A percentile compares a stretch with the other conserved stretches of the same genome.
These are phyloP conservation scores for Odontomachus brunneus DNA, from an alignment of 1,140 invertebrate species.

Conservation along the genomic window DNA sequence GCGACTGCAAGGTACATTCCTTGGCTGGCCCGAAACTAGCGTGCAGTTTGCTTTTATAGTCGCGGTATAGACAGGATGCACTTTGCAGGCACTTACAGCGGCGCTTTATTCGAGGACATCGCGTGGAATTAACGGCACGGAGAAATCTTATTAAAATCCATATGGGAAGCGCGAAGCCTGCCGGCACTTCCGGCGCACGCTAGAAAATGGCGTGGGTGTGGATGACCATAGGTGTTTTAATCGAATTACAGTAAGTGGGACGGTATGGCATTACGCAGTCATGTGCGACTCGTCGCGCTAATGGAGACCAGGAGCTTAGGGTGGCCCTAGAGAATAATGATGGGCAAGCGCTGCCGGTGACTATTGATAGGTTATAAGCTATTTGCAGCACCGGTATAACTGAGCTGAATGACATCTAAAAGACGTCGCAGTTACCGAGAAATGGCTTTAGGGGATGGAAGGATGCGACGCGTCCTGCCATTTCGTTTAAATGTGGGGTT, in stretches of 20 bases:
- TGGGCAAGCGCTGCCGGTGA: constrained; percentile 22
- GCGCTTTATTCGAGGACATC: constrained; percentile 64
- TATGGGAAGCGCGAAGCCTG: constrained; percentile 28
- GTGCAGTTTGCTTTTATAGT: constrained; percentile 8
- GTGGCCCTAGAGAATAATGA: constrained; percentile 58
- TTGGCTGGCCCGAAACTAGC: neutral
- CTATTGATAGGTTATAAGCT: constrained; percentile 43
- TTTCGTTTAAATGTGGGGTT: too few relatives aligned
- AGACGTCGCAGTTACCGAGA: too few relatives aligned
- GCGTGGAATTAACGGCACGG: constrained; percentile 68
- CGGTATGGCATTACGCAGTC: constrained; percentile 65
- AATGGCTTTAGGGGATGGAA: too few relatives aligned
- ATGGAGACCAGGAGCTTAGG: constrained; percentile 73
- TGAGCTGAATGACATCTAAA: neutral
- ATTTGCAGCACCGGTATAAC: neutral
- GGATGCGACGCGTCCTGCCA: too few relatives aligned
- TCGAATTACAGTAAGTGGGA: constrained; percentile 76
- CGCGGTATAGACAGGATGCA: constrained; percentile 49
- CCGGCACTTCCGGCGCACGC: constrained; percentile 17
- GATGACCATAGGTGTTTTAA: constrained; percentile 67
- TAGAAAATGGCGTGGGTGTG: constrained; percentile 58
- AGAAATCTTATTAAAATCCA: constrained; percentile 78
- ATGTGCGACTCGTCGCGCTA: constrained; percentile 68
- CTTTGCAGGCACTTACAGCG: constrained; percentile 52
- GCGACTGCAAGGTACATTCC: neutral